Evolutionary conservation across 2,888 invertebrate species (phyloP).

Genomic region (Drosophila helvetica): DNA sequence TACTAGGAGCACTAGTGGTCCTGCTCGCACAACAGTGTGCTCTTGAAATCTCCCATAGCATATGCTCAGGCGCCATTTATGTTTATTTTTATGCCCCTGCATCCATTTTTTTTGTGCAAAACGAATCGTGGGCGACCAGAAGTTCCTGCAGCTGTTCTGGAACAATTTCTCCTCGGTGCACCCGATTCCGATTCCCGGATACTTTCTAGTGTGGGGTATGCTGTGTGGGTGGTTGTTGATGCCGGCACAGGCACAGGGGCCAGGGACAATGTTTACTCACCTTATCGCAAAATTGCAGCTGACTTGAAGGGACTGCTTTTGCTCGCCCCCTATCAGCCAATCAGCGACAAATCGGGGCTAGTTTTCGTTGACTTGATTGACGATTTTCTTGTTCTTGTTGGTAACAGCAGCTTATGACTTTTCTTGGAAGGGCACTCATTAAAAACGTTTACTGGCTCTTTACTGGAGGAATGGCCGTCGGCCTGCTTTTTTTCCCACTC

Average conservation of each 20-base stretch:
- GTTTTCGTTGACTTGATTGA: slow-evolving; percentile 18
- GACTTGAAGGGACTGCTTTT: slow-evolving; percentile 54
- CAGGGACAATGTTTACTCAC: slow-evolving; percentile 51
- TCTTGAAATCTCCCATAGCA: slow-evolving; percentile 57
- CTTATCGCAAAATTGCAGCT: slow-evolving; percentile 75
- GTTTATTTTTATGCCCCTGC: slow-evolving; percentile 29
- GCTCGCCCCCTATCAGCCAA: slow-evolving; percentile 53
- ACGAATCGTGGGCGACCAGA: slow-evolving; percentile 66
- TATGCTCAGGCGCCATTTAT: slow-evolving; percentile 70
- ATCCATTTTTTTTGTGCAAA: slow-evolving; percentile 25
- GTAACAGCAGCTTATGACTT: slow-evolving; percentile 16
- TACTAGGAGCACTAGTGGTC: slow-evolving; percentile 29
- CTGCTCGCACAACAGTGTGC: slow-evolving; percentile 36
- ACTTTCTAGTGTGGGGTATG: not conserved
- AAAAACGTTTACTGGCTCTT: slow-evolving; percentile 28
- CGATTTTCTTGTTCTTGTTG: slow-evolving; percentile 37
- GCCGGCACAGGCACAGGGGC: slow-evolving; percentile 11
- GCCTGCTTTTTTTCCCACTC: slow-evolving; percentile 33
- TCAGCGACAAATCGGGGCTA: slow-evolving; percentile 58
- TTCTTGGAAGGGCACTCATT: slow-evolving; percentile 45
- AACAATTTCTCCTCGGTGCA: slow-evolving; percentile 18
- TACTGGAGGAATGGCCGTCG: slow-evolving; percentile 6
- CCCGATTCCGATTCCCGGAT: slow-evolving; percentile 3
- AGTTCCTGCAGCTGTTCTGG: slow-evolving; percentile 70
- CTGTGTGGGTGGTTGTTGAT: not conserved